A percentile compares a stretch with the other conserved stretches of the same genome.
phyloP scores from a whole-genome alignment of 2,888 invertebrate species.

The Oconnorella tubifera region DNA sequence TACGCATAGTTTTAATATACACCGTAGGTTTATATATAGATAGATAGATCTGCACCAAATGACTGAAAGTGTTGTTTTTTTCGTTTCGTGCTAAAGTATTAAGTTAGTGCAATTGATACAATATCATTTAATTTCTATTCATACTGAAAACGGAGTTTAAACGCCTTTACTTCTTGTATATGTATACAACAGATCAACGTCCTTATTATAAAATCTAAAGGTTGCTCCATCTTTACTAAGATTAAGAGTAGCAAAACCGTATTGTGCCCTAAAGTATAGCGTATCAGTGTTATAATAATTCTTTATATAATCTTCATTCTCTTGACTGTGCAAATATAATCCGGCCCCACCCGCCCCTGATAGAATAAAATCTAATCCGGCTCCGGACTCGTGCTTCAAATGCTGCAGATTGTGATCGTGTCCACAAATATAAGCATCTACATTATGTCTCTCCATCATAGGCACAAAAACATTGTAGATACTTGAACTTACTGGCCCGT shows the following conservation, averaged over 20 bases:
- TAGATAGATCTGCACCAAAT: no score
- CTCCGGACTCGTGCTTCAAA: conserved; percentile 4
- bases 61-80: no score
- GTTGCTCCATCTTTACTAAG: background rate
- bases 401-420: conserved; percentile 29
- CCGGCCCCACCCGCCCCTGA: conserved; percentile 19
- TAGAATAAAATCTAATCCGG: conserved; percentile 14
- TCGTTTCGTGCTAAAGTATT: no score
- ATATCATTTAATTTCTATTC: no score
- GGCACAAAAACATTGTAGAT: conserved; percentile 5
- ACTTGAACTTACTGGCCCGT: background rate
- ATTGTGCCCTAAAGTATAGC: conserved; percentile 9
- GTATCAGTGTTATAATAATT: conserved; percentile 1
- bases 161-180: background rate
- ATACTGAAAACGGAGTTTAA: no score
- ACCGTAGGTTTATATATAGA: no score
- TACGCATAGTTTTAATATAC: no score
- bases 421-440: conserved; percentile 22
- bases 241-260: conserved; percentile 10
- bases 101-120: no score
- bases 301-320: conserved; percentile 9
- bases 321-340: background rate
- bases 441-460: conserved; percentile 14
- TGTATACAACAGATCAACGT: background rate
- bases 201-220: background rate